A percentile compares a stretch with the other conserved stretches of the same genome.
phyloP scores from a whole-genome alignment of 2,888 invertebrate species.

The Vandiemenella viatica region DNA sequence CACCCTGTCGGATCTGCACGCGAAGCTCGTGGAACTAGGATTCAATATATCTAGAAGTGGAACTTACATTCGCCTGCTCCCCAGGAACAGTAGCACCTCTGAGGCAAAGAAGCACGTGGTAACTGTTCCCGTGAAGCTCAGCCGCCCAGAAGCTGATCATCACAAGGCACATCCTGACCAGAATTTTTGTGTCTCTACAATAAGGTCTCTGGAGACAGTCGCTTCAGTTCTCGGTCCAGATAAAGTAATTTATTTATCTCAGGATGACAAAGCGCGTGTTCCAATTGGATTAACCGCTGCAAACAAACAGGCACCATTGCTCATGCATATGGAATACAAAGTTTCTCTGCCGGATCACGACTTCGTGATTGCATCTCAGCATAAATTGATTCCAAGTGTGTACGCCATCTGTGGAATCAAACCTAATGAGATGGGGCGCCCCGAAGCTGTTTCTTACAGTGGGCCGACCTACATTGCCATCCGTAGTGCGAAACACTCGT shows the following conservation, averaged over 20 bases:
- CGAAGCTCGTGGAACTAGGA: not conserved
- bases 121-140: not conserved
- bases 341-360: slow-evolving; percentile 6
- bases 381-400: not conserved
- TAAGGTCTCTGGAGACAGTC: not conserved
- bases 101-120: not conserved
- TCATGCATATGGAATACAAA: slow-evolving; percentile 22
- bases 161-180: too few relatives aligned
- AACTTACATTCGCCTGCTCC: not conserved
- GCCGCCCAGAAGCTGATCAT: not conserved
- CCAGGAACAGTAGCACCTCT: not conserved
- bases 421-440: not conserved
- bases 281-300: slow-evolving; percentile 23
- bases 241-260: not conserved
- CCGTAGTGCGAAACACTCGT: not conserved
- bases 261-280: slow-evolving; percentile 19
- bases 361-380: not conserved
- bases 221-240: not conserved
- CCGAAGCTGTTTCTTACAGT: not conserved
- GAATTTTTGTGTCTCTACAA: not conserved
- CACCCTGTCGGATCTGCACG: slow-evolving; percentile 17
- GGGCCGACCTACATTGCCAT: not conserved
- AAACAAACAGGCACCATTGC: slow-evolving; percentile 21
- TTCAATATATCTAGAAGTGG: not conserved
- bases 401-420: not conserved